Evolutionary conservation across 2,113 vertebrate genomes (phyloP).

Genomic region (Erpornis zantholeuca): DNA sequence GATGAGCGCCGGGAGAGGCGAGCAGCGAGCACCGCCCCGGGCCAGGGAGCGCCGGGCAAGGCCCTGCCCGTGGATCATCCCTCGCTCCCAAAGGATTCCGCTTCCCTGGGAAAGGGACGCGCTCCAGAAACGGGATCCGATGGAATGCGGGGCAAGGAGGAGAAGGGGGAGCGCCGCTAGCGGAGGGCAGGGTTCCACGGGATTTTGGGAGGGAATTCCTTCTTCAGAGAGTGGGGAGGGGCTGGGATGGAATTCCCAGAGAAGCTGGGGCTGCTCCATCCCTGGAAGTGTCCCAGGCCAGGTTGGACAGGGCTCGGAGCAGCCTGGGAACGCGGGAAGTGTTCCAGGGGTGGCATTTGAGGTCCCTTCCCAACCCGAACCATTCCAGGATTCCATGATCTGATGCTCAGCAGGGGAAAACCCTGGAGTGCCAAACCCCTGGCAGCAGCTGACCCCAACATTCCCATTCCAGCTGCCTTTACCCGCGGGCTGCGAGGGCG

Average conservation of each 20-base stretch:
- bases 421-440: background rate
- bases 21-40: no score
- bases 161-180: background rate
- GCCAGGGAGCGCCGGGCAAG: accelerated
- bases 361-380: background rate
- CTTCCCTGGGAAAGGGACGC: background rate
- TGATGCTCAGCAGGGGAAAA: background rate
- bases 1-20: background rate
- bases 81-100: accelerated
- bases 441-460: background rate
- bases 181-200: accelerated
- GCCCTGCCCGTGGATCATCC: background rate
- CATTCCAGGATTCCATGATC: background rate
- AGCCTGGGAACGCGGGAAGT: no score
- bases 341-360: background rate
- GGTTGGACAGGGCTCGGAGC: no score
- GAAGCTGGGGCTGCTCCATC: no score
- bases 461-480: background rate
- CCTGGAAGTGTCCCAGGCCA: no score
- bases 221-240: background rate
- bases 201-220: background rate
- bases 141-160: background rate
- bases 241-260: background rate
- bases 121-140: accelerated
- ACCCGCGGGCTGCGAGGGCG: accelerated